Evolutionary conservation across 2,888 invertebrate species (phyloP), one percentile per base, ranked within the genome.

Genomic region (Hofmannophila pseudospretella): DNA sequence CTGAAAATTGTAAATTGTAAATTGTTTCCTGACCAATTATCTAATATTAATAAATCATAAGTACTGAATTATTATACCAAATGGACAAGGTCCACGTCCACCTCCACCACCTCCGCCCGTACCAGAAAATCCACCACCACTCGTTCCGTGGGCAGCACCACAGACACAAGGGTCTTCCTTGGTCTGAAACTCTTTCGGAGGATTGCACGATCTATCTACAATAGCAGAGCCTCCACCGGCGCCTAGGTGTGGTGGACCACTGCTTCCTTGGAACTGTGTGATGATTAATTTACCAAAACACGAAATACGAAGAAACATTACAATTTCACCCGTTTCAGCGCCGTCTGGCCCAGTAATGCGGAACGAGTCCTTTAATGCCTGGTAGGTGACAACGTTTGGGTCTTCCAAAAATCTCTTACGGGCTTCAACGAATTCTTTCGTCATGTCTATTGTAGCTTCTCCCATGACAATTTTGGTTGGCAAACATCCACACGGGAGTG

Each of bases 271-370:
- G 58, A 92, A 92, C 54, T 89, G 90, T 0, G 92, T 92, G 7
- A 91, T 87, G 14, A 92, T 91, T 38, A 89, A 58, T 52, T 89
- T 89, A 1, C 92, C 92, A 50, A 92, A 91, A 52, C 91, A 91
- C 4, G 91, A 90, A 61, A 90, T 88, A 7, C 92, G 76, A 29
- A 92, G 70, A 66, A 90, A 92, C 57, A 91, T 87, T 0, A 85
- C 66, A 7, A 91, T 86, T 45, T 89, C 87, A 3, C 92, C 92
- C 2, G 89, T 86, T 45, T 80, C 71, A 4, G 70, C 67, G 0
- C 88, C 86, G 26, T 85, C 88, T 0, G 79, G 61, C 20, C 86
- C 88, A 1, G 70, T 59, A 7, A 92, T 79, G 30, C 84, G 80
- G 54, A 90, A 92, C 1, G 85, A 78, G 51, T 91, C 90, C 55